Conservation (phyloP, 2,797 vertebrate genomes). For the Malacoraja senta region DNA sequence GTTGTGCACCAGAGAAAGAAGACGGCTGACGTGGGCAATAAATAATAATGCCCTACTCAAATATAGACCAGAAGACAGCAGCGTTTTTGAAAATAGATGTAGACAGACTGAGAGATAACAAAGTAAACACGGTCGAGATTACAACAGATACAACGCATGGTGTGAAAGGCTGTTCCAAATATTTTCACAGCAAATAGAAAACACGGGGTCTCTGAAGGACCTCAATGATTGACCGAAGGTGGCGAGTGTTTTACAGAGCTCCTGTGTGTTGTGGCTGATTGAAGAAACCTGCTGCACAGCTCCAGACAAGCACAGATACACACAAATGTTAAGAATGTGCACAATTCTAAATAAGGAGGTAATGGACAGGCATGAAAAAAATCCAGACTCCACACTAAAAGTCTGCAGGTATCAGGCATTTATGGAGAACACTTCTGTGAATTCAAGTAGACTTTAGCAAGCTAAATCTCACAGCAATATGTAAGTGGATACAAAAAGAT, state of each 20-base stretch:
- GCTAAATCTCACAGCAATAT: background rate
- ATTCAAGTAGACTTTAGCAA: background rate
- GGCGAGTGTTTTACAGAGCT: background rate
- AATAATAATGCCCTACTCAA: slow-evolving; percentile 2
- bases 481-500: background rate
- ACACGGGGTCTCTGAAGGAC: background rate
- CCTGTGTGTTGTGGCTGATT: too few species aligned
- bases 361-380: slow-evolving; percentile 4
- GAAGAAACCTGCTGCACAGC: background rate
- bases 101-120: background rate
- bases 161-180: background rate
- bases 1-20: background rate
- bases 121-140: background rate
- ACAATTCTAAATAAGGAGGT: background rate
- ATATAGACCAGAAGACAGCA: background rate
- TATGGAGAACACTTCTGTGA: background rate
- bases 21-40: background rate
- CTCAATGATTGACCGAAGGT: background rate
- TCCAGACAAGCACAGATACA: background rate
- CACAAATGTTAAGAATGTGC: background rate
- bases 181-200: background rate
- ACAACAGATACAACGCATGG: too few species aligned
- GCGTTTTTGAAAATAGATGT: background rate
- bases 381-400: background rate
- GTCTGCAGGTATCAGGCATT: background rate